These are phyloP conservation scores for Cephalopachus bancanus DNA, from an alignment of 2,797 vertebrate species.

Conservation along the genomic window DNA sequence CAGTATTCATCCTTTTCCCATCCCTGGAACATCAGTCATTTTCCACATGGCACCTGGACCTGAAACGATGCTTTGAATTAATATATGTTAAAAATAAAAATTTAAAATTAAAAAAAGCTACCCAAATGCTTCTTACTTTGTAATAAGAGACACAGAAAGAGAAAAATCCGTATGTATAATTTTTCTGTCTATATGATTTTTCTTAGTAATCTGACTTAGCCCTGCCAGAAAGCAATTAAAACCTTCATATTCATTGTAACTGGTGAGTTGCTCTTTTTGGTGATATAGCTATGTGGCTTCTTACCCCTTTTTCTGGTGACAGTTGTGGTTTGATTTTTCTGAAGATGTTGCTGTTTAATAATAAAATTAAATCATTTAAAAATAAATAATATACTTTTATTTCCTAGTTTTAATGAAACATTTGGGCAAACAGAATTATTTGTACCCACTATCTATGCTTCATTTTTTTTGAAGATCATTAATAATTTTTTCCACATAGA, in stretches of 20 bases:
- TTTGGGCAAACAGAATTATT: slow-evolving; percentile 70
- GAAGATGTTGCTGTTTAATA: slow-evolving; percentile 57
- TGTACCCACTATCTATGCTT: not conserved
- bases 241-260: not conserved
- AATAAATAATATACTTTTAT: slow-evolving; percentile 31
- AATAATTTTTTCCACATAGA: slow-evolving; percentile 42
- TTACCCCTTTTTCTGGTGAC: slow-evolving; percentile 36
- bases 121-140: slow-evolving; percentile 65
- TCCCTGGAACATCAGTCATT: slow-evolving; percentile 59
- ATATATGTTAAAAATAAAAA: slow-evolving; percentile 83
- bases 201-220: not conserved
- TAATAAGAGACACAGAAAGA: slow-evolving; percentile 62
- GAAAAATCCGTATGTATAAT: slow-evolving; percentile 34
- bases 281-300: slow-evolving; percentile 21
- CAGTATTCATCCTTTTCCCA: slow-evolving; percentile 55
- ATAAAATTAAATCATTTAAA: slow-evolving; percentile 53
- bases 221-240: slow-evolving; percentile 37
- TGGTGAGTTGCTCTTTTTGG: not conserved
- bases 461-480: slow-evolving; percentile 50
- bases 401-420: slow-evolving; percentile 64
- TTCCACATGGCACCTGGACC: slow-evolving; percentile 68
- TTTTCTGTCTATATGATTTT: slow-evolving; percentile 34
- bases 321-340: slow-evolving; percentile 56
- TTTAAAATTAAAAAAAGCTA: slow-evolving; percentile 75
- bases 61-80: slow-evolving; percentile 71